A percentile compares a stretch with the other conserved stretches of the same genome.
phyloP scores from a whole-genome alignment of 2,113 vertebrate genomes.

The Corydoras maculifer region DNA sequence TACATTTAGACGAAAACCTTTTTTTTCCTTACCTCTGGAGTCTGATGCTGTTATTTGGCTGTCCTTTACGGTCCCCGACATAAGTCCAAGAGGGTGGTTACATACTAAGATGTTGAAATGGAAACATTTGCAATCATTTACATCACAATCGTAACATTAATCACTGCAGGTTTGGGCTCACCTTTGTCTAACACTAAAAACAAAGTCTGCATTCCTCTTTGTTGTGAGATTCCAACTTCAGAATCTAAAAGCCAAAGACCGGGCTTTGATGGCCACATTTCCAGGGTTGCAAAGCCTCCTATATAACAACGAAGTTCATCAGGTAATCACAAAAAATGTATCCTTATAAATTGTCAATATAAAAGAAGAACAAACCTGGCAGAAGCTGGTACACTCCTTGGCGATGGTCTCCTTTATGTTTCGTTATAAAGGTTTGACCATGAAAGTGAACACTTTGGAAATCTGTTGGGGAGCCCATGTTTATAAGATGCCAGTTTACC shows the following conservation, averaged over 20 bases:
- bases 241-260: slow-evolving; percentile 90
- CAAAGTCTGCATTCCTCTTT: slow-evolving; percentile 82
- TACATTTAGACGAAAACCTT: not conserved
- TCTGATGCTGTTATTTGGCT: slow-evolving; percentile 72
- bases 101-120: slow-evolving; percentile 65
- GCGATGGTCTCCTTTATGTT: slow-evolving; percentile 66
- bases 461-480: slow-evolving; percentile 81
- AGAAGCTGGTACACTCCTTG: slow-evolving; percentile 78
- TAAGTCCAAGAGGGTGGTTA: slow-evolving; percentile 77
- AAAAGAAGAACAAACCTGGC: slow-evolving; percentile 66
- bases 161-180: slow-evolving; percentile 34
- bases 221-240: slow-evolving; percentile 77
- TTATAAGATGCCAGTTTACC: slow-evolving; percentile 81
- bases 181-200: slow-evolving; percentile 83
- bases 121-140: not conserved
- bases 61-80: slow-evolving; percentile 71
- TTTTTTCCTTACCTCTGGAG: slow-evolving; percentile 63
- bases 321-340: not conserved
- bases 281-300: slow-evolving; percentile 85
- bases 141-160: no score
- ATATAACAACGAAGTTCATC: slow-evolving; percentile 20
- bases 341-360: not conserved
- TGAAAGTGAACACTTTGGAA: slow-evolving; percentile 87
- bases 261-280: slow-evolving; percentile 84
- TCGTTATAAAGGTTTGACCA: slow-evolving; percentile 84